Conservation (phyloP, 1,140 invertebrate species). For the Heterodera carotae region DNA sequence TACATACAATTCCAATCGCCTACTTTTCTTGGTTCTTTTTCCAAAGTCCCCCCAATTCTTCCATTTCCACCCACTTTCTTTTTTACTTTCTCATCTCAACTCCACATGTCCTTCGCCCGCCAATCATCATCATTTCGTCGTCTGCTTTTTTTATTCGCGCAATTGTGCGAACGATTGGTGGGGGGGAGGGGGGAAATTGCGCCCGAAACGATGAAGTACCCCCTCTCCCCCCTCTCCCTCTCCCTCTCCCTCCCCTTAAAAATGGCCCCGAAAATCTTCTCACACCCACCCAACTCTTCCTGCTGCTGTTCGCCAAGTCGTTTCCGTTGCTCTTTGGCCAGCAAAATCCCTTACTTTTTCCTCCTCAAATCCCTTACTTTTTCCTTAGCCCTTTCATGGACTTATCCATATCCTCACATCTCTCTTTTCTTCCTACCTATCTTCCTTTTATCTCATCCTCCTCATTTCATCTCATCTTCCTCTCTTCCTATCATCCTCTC, state of each 20-base stretch:
- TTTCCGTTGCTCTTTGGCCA: neutral
- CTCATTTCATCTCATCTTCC: neutral
- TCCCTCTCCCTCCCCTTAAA: neutral
- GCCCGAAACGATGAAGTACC: neutral
- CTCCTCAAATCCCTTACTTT: neutral
- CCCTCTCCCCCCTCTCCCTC: too few species aligned
- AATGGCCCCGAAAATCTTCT: neutral
- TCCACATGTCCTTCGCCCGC: neutral
- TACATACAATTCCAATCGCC: too few species aligned
- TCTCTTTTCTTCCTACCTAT: neutral
- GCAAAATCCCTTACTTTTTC: neutral
- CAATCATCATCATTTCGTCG: neutral
- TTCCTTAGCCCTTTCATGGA: neutral
- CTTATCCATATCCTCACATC: neutral
- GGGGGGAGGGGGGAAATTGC: neutral
- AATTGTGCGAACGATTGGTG: neutral
- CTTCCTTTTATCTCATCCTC: neutral
- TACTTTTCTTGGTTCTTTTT: neutral
- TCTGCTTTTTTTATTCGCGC: slow-evolving; percentile 1
- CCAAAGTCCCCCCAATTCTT: neutral
- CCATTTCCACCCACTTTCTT: too few species aligned
- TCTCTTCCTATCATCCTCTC: neutral
- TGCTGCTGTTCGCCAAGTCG: neutral
- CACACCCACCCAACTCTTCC: neutral
- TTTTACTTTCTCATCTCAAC: too few species aligned